Evolutionary conservation across 2,888 invertebrate genomes (phyloP), one percentile per base, ranked within the genome.

Genomic region (Cheilosia scutellata): DNA sequence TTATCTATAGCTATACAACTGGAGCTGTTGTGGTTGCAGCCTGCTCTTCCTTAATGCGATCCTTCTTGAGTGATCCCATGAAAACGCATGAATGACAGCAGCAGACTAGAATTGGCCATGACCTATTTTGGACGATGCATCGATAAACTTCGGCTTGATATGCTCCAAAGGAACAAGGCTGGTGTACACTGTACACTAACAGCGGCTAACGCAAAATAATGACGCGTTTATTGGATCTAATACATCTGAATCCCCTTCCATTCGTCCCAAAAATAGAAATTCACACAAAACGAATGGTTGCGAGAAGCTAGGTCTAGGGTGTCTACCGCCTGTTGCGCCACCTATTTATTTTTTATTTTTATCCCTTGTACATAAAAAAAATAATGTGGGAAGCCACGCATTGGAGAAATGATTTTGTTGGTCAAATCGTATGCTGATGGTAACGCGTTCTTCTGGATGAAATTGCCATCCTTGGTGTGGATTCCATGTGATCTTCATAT

Each of bases 381-480:
- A n/a, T n/a, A n/a, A 92, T 99, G 70, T 97, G 99, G 99, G 95
- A 99, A 99, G 88, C 99, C 99, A 93, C 99, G 99, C 98, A 99
- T 98, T 27, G 99, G 99, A 4, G 99, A 99, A 92, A 99, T 99
- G 72, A 97, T 91, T 89, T 91, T 91, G 63, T 91, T 90, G 40
- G 91, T 91, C 88, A 91, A 88, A 90, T 91, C 91, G 92, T 98
- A 98, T 89, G 98, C 98, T 62, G 99, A 99, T 3, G 97, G 20
- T 20, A 2, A 96, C 65, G 98, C 99, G 93, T 99, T 99, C 94
- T 98, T 99, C 93, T 98, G 98, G 89, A 98, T 94, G 68, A 98
- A 94, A 99, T 96, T 96, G 90, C 96, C 96, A 91, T 96, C 96
- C 93, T 96, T 96, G 42, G 95, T 96, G 92, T 96, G 96, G 89